Evolutionary conservation across 2,888 invertebrate species (phyloP), one percentile per base, ranked within the genome.

Genomic region (Halictus quadricinctus): DNA sequence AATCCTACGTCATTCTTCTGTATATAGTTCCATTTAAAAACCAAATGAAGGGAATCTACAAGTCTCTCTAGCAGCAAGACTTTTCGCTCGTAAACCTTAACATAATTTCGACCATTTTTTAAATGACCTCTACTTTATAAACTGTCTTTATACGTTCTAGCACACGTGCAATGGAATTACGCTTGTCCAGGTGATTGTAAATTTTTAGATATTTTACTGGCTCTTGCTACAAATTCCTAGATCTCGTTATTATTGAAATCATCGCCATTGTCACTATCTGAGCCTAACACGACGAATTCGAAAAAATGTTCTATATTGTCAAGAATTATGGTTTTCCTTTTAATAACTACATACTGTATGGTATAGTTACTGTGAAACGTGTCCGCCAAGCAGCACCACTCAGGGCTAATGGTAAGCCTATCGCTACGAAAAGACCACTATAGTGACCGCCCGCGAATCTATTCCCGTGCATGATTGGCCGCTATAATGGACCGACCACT

Each of bases 351-450:
- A 29, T 54, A 54, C 54, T n/a, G 54, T 10, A 54, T n/a, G 0
- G n/a, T 29, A 29, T 29, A 64, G 25, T 64, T 29, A 29, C 25
- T 29, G 64, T 29, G 64, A 29, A 64, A 25, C 29, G 15, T 29
- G 66, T 66, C 18, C 66, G 36, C 36, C 21, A 36, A 66, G 36
- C 36, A 36, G 66, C 66, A 29, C 36, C 66, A 66, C 36, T 69
- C 41, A 41, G 21, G 25, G 21, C 18, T 66, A 69, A 69, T 73
- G 79, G 73, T 81, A 54, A 48, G 15, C 66, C 69, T 73, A 43
- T 41, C 73, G 69, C 79, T 74, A 25, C 50, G 58, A 41, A 60
- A 48, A 74, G 73, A 36, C 69, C 64, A 66, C 46, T 79, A 18
- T 2, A 73, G 25, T 15, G 72, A 69, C 69, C 50, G 50, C 50